Base-by-base conservation (phyloP, 1,140 invertebrate genomes). In the Brevipalpus yothersi region DNA sequence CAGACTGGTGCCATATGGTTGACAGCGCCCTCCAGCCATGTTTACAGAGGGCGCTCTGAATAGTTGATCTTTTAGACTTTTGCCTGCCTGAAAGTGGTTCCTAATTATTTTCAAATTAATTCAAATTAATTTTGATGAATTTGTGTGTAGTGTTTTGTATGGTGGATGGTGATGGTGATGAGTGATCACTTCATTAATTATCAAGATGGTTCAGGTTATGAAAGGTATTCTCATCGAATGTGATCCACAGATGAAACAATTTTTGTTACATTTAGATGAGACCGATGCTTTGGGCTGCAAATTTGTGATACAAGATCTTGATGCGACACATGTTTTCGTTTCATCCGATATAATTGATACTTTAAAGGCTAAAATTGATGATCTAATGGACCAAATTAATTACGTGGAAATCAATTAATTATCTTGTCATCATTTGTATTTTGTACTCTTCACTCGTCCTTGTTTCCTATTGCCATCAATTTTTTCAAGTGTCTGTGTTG, bases 161-260 rank as follows among this genome's bases (percentile, higher is more conserved):
- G n/a, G n/a, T n/a, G n/a, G n/a, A n/a, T 31, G 31, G 31, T 31
- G 31, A 31, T 31, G 31, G 5, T 45, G 43, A 17, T 45, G 2
- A 13, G 12, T 17, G n/a, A 45, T 45, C 43, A 45, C 4, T 15
- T 10, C 3, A 13, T 4, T 15, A 15, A 15, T 45, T 13, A 10
- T 15, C 49, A 51, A 10, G 13, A 57, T 57, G 56, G 56, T 57
- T 19, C n/a, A 57, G 41, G 56, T 57, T 57, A 41, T 42, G 15
- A 88, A 88, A 80, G 86, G 86, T 65, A 78, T 88, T 65, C 72
- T 90, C 55, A 82, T 90, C 58, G 82, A 85, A 78, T 89, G 90
- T 79, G 94, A 98, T 75, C 84, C 88, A 66, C 90, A 92, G 68
- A 97, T 99, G 92, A 96, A 96, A 82, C 92, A 98, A 73, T 95